A percentile compares a stretch with the other conserved stretches of the same genome.
Evolutionary conservation across 1,140 invertebrate genomes (phyloP).

Genomic region (Trachymyrmex septentrionalis): DNA sequence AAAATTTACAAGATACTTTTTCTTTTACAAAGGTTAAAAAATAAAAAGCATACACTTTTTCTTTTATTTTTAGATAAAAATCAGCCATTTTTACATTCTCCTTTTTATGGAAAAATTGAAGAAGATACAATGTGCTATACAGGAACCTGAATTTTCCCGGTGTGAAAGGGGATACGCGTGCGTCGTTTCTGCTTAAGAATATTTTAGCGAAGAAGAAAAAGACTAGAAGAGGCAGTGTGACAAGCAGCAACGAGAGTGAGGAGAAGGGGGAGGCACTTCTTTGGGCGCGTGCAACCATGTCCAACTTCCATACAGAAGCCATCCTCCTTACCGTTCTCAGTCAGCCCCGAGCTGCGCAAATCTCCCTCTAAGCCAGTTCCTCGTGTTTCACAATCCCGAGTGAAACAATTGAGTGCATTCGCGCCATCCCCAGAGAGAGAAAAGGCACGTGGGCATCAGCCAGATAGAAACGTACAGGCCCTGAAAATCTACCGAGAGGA

Average conservation of each 20-base stretch:
- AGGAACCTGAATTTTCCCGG: slow-evolving; percentile 31
- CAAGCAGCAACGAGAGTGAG: background rate
- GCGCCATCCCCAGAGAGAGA: slow-evolving; percentile 71
- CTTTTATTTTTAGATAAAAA: no score
- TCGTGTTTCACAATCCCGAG: slow-evolving; percentile 82
- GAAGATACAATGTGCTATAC: background rate
- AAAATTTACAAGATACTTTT: no score
- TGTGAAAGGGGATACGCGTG: slow-evolving; percentile 6
- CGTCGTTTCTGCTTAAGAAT: slow-evolving; percentile 46
- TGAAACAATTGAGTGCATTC: slow-evolving; percentile 82
- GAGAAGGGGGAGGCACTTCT: slow-evolving; percentile 16
- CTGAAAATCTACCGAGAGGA: slow-evolving; percentile 56
- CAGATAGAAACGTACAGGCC: slow-evolving; percentile 64
- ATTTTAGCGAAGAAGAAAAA: slow-evolving; percentile 24
- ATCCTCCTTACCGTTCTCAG: slow-evolving; percentile 44
- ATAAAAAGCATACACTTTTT: no score
- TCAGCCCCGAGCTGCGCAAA: slow-evolving; percentile 70
- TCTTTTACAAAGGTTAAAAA: no score
- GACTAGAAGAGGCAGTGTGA: background rate
- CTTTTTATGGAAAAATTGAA: background rate
- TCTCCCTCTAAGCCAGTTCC: slow-evolving; percentile 80
- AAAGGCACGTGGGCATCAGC: slow-evolving; percentile 66
- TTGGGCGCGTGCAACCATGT: slow-evolving; percentile 32
- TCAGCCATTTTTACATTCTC: no score
- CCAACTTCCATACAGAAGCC: slow-evolving; percentile 42